These are phyloP conservation scores for Drosophila ambigua DNA, from an alignment of 1,140 invertebrate species.

Conservation along the genomic window DNA sequence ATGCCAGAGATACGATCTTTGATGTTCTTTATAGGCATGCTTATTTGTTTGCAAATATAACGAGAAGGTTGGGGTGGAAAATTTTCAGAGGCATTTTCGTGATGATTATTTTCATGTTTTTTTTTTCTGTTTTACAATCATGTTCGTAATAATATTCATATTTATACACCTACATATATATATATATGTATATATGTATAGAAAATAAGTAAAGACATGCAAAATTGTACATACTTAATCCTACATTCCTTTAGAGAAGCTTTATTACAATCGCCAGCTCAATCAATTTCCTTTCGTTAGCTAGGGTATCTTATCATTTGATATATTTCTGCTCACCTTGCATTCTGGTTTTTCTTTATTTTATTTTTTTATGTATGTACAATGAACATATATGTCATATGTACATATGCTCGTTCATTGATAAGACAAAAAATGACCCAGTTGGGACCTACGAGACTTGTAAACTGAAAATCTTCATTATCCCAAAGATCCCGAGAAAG, in stretches of 20 bases:
- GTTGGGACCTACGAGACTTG: constrained; percentile 49
- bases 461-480: constrained; percentile 27
- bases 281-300: constrained; percentile 1
- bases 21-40: constrained; percentile 20
- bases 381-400: neutral
- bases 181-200: constrained; percentile 21
- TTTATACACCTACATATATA: constrained; percentile 41
- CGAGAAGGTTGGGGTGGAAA: constrained; percentile 49
- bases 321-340: constrained; percentile 23
- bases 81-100: constrained; percentile 51
- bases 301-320: constrained; percentile 20
- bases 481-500: neutral
- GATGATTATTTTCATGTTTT: constrained; percentile 25
- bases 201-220: constrained; percentile 25
- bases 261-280: neutral
- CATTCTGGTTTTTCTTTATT: constrained; percentile 27
- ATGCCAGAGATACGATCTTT: neutral
- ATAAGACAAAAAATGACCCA: constrained; percentile 77
- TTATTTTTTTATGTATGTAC: constrained; percentile 21
- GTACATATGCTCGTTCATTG: constrained; percentile 17
- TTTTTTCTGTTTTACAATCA: constrained; percentile 35
- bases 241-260: neutral
- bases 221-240: neutral
- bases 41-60: constrained; percentile 23
- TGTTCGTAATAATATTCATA: constrained; percentile 45